Percentiles rank a stretch among this genome's conserved stretches.
Conservation (phyloP, 2,113 vertebrate species). For the Scophthalmus maximus region DNA sequence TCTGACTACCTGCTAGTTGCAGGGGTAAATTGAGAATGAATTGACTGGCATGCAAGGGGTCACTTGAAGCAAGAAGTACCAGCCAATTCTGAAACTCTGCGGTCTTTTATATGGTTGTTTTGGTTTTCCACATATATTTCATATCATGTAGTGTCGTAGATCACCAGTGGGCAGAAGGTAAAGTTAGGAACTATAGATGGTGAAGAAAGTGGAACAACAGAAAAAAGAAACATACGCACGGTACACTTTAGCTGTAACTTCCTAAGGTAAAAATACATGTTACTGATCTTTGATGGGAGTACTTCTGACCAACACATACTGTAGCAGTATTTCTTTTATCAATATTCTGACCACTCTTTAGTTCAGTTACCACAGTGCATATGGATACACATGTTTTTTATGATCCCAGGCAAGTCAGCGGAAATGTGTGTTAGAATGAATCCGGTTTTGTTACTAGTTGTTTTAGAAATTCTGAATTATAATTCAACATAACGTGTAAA, state of each 20-base stretch:
- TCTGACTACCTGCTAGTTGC: too few relatives aligned
- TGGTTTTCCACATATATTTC: neutral
- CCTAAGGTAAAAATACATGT: too few relatives aligned
- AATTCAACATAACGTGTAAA: neutral
- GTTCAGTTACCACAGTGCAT: neutral
- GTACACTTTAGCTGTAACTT: neutral
- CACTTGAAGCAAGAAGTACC: too few relatives aligned
- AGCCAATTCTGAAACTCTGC: neutral
- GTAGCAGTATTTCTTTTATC: neutral
- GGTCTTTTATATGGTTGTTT: neutral
- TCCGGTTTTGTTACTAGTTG: too few relatives aligned
- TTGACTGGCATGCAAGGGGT: neutral
- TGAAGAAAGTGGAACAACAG: neutral
- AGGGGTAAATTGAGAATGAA: neutral
- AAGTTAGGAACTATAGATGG: neutral
- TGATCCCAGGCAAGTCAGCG: neutral
- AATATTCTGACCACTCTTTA: neutral
- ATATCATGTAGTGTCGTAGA: neutral
- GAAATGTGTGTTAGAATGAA: neutral
- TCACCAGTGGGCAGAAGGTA: neutral
- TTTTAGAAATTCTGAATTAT: too few relatives aligned
- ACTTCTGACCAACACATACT: conserved; percentile 5
- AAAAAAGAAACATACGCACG: neutral
- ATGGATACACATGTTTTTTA: neutral
- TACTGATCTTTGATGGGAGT: neutral